Conservation (phyloP, 2,113 vertebrate species). For the Rattus norvegicus region GRCr8 NC_086024.1:66371001-66371500, state of each 20-base stretch:
- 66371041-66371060: not conserved
- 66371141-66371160: not conserved
- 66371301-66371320: too few species aligned
- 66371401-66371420: too few species aligned
- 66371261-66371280: not conserved
- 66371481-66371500: too few species aligned
- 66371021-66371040: not conserved
- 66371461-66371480: too few species aligned
- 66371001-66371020: not conserved
- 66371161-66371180: not conserved
- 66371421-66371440: too few species aligned
- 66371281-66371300: not conserved
- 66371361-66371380: too few species aligned
- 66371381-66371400: too few species aligned
- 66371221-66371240: not conserved
- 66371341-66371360: too few species aligned
- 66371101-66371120: not conserved
- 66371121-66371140: conserved; percentile 13
- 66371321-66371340: too few species aligned
- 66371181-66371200: not conserved
- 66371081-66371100: not conserved
- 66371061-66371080: not conserved
- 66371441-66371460: too few species aligned
- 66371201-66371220: not conserved
- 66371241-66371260: conserved; percentile 19